These are phyloP conservation scores for Zosterops japonicus DNA, from an alignment of 2,113 vertebrate species.

Conservation along the genomic window DNA sequence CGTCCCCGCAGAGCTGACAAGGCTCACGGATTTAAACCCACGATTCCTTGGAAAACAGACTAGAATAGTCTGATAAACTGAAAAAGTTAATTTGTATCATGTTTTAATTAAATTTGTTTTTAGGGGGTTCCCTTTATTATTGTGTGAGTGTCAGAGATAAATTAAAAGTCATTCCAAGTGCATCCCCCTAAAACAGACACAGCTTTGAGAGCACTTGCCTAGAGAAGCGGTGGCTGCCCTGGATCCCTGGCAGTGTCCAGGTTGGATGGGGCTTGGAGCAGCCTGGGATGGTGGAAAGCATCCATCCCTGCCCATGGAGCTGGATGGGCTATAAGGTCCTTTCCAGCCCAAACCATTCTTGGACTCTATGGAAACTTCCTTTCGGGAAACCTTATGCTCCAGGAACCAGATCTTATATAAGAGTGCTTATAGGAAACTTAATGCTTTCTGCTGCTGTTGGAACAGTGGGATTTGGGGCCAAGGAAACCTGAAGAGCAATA, in stretches of 20 bases:
- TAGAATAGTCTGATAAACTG: neutral
- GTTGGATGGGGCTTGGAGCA: neutral
- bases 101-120: neutral
- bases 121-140: neutral
- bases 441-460: neutral
- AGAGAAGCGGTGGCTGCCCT: neutral
- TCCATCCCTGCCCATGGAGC: neutral
- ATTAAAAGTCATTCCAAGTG: neutral
- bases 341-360: neutral
- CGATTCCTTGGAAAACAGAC: neutral
- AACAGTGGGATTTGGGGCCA: neutral
- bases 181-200: neutral
- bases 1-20: neutral
- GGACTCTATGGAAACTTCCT: neutral
- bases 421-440: neutral
- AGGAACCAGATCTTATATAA: neutral
- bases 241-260: neutral
- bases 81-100: neutral
- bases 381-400: neutral
- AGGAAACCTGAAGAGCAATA: neutral
- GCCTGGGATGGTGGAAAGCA: neutral
- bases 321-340: neutral
- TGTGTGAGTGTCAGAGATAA: neutral
- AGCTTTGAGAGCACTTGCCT: neutral
- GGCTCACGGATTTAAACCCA: neutral